These are phyloP conservation scores for Hirtodrosophila histrioides DNA, from an alignment of 2,888 invertebrate species.

Conservation along the genomic window DNA sequence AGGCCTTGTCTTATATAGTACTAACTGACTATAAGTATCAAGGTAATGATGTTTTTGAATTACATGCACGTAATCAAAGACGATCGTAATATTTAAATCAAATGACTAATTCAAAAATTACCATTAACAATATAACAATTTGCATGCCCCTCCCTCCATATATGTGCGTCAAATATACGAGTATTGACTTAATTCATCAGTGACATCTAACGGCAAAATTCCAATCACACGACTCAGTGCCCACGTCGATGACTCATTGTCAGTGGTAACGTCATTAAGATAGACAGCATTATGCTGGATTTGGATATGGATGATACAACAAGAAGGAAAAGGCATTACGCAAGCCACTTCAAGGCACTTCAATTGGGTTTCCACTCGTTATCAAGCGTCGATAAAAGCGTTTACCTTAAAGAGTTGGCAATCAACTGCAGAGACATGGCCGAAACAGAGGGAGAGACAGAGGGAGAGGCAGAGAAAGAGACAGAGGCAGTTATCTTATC, in stretches of 20 bases:
- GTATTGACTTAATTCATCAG: constrained; percentile 6
- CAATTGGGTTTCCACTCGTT: constrained; percentile 30
- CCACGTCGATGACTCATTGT: constrained; percentile 45
- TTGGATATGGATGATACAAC: constrained; percentile 4
- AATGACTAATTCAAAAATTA: constrained; percentile 42
- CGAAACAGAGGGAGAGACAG: constrained; percentile 8
- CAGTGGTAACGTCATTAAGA: constrained; percentile 39
- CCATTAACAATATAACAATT: constrained; percentile 31
- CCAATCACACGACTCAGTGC: constrained; percentile 33
- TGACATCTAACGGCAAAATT: constrained; percentile 58
- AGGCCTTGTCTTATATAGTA: constrained; percentile 8
- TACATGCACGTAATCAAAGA: constrained; percentile 41
- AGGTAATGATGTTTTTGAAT: constrained; percentile 35
- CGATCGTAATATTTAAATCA: constrained; percentile 42
- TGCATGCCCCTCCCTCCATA: constrained; percentile 42
- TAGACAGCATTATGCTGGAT: constrained; percentile 3
- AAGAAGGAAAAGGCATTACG: constrained; percentile 25
- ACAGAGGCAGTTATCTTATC: constrained; percentile 61
- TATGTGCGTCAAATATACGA: constrained; percentile 3
- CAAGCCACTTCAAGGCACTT: constrained; percentile 25
- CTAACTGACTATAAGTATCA: constrained; percentile 10
- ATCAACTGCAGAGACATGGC: constrained; percentile 12
- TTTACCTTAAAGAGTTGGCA: constrained; percentile 46
- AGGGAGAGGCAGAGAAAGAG: background rate
- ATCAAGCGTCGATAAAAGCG: constrained; percentile 65